Evolutionary conservation across 2,113 vertebrate species (phyloP).

Genomic region (Seriola rivoliana): DNA sequence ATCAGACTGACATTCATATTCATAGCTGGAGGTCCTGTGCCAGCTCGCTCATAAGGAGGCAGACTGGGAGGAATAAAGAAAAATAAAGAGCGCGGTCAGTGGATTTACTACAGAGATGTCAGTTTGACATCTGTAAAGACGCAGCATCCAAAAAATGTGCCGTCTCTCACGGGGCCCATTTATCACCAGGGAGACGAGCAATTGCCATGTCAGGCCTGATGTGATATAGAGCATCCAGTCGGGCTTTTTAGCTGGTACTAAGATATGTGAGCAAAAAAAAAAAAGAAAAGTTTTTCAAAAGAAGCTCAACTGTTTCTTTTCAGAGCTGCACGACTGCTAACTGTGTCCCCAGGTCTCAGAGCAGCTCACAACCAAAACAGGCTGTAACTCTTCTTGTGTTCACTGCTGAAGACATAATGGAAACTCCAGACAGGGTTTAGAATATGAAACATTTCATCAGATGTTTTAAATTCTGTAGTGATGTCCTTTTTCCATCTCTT

Average conservation of each 20-base stretch:
- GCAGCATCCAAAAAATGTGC: slow-evolving; percentile 51
- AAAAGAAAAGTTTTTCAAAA: slow-evolving; percentile 23
- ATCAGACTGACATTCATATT: slow-evolving; percentile 28
- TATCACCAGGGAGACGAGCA: slow-evolving; percentile 50
- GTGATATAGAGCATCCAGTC: slow-evolving; percentile 46
- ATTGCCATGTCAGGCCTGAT: slow-evolving; percentile 39
- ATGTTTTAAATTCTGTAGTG: slow-evolving; percentile 33
- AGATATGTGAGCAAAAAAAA: slow-evolving; percentile 43
- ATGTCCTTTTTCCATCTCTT: not conserved
- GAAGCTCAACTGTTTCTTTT: slow-evolving; percentile 18
- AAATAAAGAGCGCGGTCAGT: slow-evolving; percentile 15
- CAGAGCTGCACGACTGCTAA: slow-evolving; percentile 10
- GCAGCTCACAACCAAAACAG: slow-evolving; percentile 54
- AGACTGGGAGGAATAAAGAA: slow-evolving; percentile 3
- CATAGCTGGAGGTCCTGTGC: slow-evolving; percentile 6
- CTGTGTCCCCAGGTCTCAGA: slow-evolving; percentile 13
- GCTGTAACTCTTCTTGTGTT: slow-evolving; percentile 19
- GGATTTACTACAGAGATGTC: slow-evolving; percentile 58
- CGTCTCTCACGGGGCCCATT: slow-evolving; percentile 33
- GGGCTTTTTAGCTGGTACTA: slow-evolving; percentile 39
- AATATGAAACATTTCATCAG: slow-evolving; percentile 38
- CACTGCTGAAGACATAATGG: slow-evolving; percentile 17
- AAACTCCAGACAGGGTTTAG: slow-evolving; percentile 16
- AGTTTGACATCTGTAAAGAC: slow-evolving; percentile 54
- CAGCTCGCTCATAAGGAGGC: slow-evolving; percentile 18